Conservation (phyloP, 2,797 vertebrate genomes). For the Protosalanx chinensis region DNA sequence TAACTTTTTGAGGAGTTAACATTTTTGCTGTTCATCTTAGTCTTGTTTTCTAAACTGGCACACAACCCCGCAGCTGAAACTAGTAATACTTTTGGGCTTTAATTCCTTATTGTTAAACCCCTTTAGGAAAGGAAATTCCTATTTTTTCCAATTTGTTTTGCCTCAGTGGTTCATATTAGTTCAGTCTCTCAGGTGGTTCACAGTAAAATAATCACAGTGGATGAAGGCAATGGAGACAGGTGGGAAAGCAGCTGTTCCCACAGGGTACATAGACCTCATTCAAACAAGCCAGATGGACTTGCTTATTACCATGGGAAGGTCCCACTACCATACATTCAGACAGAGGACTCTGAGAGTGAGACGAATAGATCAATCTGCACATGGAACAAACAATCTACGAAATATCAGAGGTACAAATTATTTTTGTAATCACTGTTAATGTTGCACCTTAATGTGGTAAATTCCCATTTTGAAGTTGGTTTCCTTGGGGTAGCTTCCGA, state of each 20-base stretch:
- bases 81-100: background rate
- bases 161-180: background rate
- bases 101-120: background rate
- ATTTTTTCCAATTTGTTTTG: background rate
- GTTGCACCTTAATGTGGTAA: background rate
- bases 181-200: background rate
- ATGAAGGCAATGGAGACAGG: conserved; percentile 4
- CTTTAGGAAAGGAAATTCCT: background rate
- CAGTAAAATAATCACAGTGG: conserved; percentile 1
- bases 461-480: background rate
- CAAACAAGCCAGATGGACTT: conserved; percentile 15
- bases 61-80: background rate
- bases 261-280: conserved; percentile 5
- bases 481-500: conserved; percentile 1
- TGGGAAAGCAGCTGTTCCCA: conserved; percentile 18
- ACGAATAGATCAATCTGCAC: background rate
- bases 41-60: too few relatives aligned
- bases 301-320: conserved; percentile 7
- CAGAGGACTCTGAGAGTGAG: background rate
- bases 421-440: conserved; percentile 8
- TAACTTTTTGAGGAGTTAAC: too few relatives aligned
- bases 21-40: too few relatives aligned
- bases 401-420: conserved; percentile 13
- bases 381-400: conserved; percentile 1
- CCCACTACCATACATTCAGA: conserved; percentile 6